Conservation (phyloP, 2,888 invertebrate genomes). For the Acanthosepion pharaonis region DNA sequence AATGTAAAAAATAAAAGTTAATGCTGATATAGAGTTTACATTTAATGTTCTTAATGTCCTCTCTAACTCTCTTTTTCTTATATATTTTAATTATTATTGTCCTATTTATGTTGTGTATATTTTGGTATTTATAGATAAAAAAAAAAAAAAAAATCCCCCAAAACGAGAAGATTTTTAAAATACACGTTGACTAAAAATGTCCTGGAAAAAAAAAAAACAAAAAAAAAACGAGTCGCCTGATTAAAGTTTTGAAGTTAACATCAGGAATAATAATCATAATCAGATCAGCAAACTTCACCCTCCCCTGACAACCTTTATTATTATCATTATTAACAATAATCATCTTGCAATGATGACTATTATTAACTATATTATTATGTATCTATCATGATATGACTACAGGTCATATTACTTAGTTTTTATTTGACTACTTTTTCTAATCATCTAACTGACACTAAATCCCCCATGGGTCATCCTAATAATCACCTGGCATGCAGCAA, state of each 20-base stretch:
- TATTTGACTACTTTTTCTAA: background rate
- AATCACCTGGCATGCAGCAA: background rate
- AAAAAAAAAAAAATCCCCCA: background rate
- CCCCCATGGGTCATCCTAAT: background rate
- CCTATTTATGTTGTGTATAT: background rate
- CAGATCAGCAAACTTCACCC: too few relatives aligned
- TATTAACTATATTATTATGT: background rate
- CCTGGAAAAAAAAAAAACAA: background rate
- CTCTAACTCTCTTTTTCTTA: too few relatives aligned
- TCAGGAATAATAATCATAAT: too few relatives aligned
- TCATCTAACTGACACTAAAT: background rate
- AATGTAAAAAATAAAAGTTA: too few relatives aligned
- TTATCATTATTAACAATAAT: background rate
- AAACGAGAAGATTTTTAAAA: background rate
- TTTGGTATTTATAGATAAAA: background rate
- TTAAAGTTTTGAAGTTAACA: too few relatives aligned
- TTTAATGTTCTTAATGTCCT: too few relatives aligned
- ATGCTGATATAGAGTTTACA: too few relatives aligned
- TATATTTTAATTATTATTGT: background rate
- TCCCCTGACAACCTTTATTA: too few relatives aligned
- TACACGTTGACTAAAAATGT: background rate
- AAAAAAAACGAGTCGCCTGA: too few relatives aligned
- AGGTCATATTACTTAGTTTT: background rate
- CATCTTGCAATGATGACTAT: background rate
- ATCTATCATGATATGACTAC: background rate